These are phyloP conservation scores for Heliocidaris erythrogramma DNA, from an alignment of 35 echinoderm and acorn worm species.

Conservation along the genomic window DNA sequence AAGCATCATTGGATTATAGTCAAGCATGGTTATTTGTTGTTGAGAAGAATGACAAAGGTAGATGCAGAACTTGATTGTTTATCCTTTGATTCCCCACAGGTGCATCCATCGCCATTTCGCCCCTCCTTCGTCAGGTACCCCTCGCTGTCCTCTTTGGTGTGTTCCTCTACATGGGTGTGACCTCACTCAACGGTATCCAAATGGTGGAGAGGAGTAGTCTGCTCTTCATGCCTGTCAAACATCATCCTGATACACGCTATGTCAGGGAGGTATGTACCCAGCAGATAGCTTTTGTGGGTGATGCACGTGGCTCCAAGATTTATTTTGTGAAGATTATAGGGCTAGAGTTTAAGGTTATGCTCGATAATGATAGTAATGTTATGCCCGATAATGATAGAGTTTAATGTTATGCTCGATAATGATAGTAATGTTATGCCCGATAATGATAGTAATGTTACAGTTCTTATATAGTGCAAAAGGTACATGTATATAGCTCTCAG, in stretches of 20 bases:
- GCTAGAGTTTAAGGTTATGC: not conserved
- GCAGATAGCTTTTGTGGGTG: not conserved
- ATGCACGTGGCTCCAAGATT: not conserved
- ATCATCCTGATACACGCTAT: constrained; percentile 78
- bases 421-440: too few relatives aligned
- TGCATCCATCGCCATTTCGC: constrained; percentile 73
- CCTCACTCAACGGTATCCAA: constrained; percentile 92
- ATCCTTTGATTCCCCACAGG: constrained; percentile 55
- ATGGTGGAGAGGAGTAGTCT: constrained; percentile 79
- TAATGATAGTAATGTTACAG: not conserved
- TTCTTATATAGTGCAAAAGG: too few relatives aligned
- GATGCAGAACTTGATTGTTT: not conserved
- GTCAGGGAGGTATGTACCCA: constrained; percentile 73
- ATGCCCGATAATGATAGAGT: too few relatives aligned
- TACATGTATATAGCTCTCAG: too few relatives aligned
- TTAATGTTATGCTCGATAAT: not conserved
- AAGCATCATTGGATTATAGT: not conserved
- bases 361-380: too few relatives aligned
- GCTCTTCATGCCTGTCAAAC: constrained; percentile 89
- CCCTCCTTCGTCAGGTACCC: constrained; percentile 85
- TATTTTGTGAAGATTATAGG: not conserved
- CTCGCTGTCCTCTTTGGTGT: constrained; percentile 88
- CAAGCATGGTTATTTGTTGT: not conserved
- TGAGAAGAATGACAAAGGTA: not conserved
- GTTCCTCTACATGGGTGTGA: constrained; percentile 98